Percentiles rank a stretch among this genome's conserved stretches.
Conservation (phyloP, 1,140 invertebrate species). For the Drosophila parvula region DNA sequence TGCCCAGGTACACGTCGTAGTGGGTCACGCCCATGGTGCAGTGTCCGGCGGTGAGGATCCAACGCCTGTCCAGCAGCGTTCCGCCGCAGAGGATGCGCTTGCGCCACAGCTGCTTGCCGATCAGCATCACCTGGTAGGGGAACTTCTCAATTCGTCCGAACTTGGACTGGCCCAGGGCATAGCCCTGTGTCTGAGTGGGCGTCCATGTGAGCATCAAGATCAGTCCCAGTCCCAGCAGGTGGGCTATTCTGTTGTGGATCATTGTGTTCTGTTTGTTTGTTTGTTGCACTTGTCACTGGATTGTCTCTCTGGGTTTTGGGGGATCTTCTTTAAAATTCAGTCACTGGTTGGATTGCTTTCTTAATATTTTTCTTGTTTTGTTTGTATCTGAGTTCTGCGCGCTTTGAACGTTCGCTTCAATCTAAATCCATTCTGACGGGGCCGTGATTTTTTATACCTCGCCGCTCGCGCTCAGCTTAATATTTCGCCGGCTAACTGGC, state of each 20-base stretch:
- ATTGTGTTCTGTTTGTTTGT: constrained; percentile 36
- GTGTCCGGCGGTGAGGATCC: constrained; percentile 91
- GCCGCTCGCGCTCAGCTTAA: constrained; percentile 42
- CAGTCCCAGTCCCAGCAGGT: constrained; percentile 25
- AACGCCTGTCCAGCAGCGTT: constrained; percentile 88
- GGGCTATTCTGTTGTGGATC: constrained; percentile 35
- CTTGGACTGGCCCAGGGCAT: constrained; percentile 77
- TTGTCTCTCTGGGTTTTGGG: not conserved
- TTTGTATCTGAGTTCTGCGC: constrained; percentile 63
- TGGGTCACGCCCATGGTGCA: constrained; percentile 87
- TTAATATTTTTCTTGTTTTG: constrained; percentile 18
- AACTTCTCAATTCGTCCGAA: constrained; percentile 80
- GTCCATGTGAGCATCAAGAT: constrained; percentile 39
- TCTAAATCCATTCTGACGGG: constrained; percentile 82
- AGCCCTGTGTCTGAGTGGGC: constrained; percentile 36
- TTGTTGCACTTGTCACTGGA: constrained; percentile 50
- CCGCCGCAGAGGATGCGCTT: constrained; percentile 88
- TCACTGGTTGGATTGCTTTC: constrained; percentile 17
- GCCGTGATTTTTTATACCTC: constrained; percentile 80
- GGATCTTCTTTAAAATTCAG: constrained; percentile 9
- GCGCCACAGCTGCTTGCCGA: constrained; percentile 81
- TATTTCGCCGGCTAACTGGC: constrained; percentile 39
- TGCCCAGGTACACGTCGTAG: constrained; percentile 78
- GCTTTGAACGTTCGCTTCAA: constrained; percentile 70
- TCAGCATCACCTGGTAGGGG: constrained; percentile 83